These are phyloP conservation scores for Lophura nycthemera DNA, from an alignment of 2,113 vertebrate species.

Conservation along the genomic window DNA sequence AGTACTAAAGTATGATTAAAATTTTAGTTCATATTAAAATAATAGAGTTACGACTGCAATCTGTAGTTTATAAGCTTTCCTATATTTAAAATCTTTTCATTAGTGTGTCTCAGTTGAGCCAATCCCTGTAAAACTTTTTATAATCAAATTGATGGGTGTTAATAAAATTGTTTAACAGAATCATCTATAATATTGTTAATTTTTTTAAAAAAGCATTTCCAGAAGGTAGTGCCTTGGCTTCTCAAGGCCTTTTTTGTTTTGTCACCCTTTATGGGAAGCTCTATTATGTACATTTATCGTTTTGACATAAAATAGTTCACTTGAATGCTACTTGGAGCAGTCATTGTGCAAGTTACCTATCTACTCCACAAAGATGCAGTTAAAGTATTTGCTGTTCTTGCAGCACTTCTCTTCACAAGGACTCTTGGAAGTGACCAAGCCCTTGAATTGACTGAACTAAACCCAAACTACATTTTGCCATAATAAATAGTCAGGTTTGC, in stretches of 20 bases:
- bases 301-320: neutral
- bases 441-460: neutral
- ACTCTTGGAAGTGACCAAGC: neutral
- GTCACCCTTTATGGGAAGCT: neutral
- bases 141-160: neutral
- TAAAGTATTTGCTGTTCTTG: neutral
- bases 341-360: neutral
- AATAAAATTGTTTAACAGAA: neutral
- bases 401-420: neutral
- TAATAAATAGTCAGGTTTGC: neutral
- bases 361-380: neutral
- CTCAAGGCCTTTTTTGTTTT: neutral
- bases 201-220: neutral
- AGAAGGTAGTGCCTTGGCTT: neutral
- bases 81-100: neutral
- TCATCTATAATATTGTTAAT: neutral
- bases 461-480: neutral
- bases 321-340: neutral
- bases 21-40: constrained; percentile 18
- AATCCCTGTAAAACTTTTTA: neutral
- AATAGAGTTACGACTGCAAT: neutral
- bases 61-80: neutral
- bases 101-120: neutral
- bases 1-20: constrained; percentile 25
- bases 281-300: neutral